A percentile compares a stretch with the other conserved stretches of the same genome.
These are phyloP conservation scores for Apolygus lucorum DNA, from an alignment of 1,140 invertebrate species.

Conservation along the genomic window DNA sequence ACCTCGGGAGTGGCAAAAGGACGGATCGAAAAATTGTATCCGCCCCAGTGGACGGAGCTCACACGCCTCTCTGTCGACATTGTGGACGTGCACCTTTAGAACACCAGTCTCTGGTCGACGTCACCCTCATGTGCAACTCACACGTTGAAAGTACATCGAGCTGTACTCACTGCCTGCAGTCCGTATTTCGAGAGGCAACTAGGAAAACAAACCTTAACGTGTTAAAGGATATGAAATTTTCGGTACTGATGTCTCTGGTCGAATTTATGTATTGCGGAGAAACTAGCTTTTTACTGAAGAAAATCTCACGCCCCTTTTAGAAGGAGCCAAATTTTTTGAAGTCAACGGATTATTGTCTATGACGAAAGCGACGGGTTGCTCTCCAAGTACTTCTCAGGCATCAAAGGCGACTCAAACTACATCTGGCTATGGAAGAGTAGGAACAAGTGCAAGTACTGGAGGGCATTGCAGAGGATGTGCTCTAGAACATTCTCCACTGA, in stretches of 20 bases:
- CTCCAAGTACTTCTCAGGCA: slow-evolving; percentile 22
- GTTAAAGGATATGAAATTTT: slow-evolving; percentile 48
- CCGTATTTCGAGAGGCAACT: slow-evolving; percentile 52
- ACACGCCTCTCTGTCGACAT: no score
- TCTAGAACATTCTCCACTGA: no score
- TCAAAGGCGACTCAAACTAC: no score
- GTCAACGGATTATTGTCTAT: slow-evolving; percentile 43
- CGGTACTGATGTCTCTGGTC: slow-evolving; percentile 47
- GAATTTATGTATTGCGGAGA: slow-evolving; percentile 53
- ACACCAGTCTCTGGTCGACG: slow-evolving; percentile 49
- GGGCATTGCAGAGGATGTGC: no score
- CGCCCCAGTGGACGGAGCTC: no score
- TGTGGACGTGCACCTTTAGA: no score
- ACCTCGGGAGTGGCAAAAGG: no score
- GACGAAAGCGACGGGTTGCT: slow-evolving; percentile 35
- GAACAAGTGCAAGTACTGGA: no score
- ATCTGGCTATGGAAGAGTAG: no score
- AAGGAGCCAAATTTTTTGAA: slow-evolving; percentile 47
- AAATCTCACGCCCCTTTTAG: slow-evolving; percentile 43
- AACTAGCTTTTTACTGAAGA: slow-evolving; percentile 46
- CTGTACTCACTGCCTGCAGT: slow-evolving; percentile 52
- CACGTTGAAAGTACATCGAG: slow-evolving; percentile 48
- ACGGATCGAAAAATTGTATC: no score
- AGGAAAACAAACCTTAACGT: slow-evolving; percentile 46
- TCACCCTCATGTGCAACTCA: slow-evolving; percentile 49